Evolutionary conservation across 2,797 vertebrate genomes (phyloP).

Genomic region (Molothrus aeneus): DNA sequence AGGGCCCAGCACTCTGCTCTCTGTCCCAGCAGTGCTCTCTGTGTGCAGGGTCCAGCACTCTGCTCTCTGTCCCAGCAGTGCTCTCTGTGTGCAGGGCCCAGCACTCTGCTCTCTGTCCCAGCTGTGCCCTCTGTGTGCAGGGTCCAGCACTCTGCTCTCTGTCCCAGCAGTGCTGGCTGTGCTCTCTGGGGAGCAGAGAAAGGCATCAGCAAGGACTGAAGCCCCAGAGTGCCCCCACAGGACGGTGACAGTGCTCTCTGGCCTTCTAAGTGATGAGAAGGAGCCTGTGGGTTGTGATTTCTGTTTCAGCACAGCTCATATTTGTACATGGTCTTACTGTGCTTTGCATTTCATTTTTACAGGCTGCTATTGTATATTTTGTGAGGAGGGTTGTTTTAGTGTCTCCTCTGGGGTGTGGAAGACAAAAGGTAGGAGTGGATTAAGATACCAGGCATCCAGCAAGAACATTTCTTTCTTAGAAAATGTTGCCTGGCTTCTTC

Average conservation of each 20-base stretch:
- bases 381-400: neutral
- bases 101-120: neutral
- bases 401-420: neutral
- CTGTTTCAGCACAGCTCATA: neutral
- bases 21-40: too few species aligned
- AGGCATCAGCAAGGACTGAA: fast-evolving
- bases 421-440: neutral
- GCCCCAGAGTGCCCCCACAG: neutral
- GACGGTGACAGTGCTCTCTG: neutral
- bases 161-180: neutral
- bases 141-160: neutral
- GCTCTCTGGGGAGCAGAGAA: neutral
- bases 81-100: too few species aligned
- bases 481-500: neutral
- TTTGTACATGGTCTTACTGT: neutral
- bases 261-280: neutral
- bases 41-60: too few species aligned
- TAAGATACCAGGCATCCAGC: neutral
- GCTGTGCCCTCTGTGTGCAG: too few species aligned
- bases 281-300: neutral
- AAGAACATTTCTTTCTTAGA: neutral
- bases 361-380: neutral
- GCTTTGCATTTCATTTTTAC: neutral
- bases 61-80: too few species aligned
- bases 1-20: too few species aligned